These are phyloP conservation scores for Melanogrammus aeglefinus DNA, from an alignment of 2,797 vertebrate species.

Conservation along the genomic window DNA sequence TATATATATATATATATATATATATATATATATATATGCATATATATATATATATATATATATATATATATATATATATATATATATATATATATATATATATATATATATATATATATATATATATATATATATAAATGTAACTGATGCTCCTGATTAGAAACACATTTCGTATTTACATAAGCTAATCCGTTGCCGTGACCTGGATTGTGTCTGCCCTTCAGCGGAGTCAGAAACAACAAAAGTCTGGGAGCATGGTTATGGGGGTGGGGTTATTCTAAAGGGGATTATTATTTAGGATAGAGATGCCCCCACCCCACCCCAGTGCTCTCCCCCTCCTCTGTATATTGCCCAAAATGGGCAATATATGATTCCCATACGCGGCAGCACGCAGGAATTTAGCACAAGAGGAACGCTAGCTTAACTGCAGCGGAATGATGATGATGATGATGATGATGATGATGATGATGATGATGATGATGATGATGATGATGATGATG, in stretches of 20 bases:
- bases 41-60: not conserved
- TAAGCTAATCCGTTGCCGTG: conserved; percentile 74
- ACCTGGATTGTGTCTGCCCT: conserved; percentile 79
- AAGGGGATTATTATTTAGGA: conserved; percentile 69
- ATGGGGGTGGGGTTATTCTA: conserved; percentile 56
- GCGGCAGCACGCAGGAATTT: not conserved
- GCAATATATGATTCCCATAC: no score
- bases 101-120: not conserved
- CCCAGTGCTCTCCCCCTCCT: no score
- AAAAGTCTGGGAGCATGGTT: conserved; percentile 61
- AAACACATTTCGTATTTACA: conserved; percentile 73
- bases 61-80: not conserved
- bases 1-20: no score
- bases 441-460: no score
- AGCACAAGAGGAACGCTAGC: not conserved
- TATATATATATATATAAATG: not conserved
- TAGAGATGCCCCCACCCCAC: conserved; percentile 34
- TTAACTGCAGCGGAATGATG: not conserved
- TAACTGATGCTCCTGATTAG: conserved; percentile 57
- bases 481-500: not conserved
- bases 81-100: not conserved
- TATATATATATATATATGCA: not conserved
- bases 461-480: not conserved
- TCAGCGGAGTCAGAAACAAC: conserved; percentile 72
- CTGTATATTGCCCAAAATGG: no score